These are phyloP conservation scores for Panonychus citri DNA, from an alignment of 1,140 invertebrate genomes.

Conservation along the genomic window DNA sequence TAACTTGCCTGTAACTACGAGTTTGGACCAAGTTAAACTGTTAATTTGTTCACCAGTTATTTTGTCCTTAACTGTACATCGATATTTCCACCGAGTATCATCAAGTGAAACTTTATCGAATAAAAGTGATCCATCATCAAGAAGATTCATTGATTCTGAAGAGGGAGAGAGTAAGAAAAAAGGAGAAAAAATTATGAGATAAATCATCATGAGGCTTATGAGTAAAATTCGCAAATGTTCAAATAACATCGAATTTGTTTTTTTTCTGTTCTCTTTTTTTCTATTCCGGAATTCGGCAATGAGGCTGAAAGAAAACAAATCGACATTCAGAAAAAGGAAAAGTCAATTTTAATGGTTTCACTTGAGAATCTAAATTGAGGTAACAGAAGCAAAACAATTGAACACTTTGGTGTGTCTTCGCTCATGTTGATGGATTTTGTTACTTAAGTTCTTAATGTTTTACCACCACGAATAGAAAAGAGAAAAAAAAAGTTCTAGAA, in stretches of 20 bases:
- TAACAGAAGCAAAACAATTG: too few species aligned
- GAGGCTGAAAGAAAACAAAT: too few species aligned
- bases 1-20: slow-evolving; percentile 36
- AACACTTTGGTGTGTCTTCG: background rate
- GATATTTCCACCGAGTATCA: slow-evolving; percentile 29
- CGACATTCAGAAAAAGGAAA: background rate
- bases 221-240: too few species aligned
- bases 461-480: background rate
- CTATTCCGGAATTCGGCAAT: too few species aligned
- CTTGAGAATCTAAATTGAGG: too few species aligned
- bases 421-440: background rate
- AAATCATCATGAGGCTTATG: too few species aligned
- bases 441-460: background rate
- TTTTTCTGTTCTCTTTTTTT: too few species aligned
- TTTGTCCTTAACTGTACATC: slow-evolving; percentile 76
- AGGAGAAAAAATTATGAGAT: background rate
- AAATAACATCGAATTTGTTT: too few species aligned
- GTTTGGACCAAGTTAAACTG: slow-evolving; percentile 69
- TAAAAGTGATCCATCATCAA: slow-evolving; percentile 9
- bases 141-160: slow-evolving; percentile 9
- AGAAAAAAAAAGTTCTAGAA: background rate
- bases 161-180: background rate
- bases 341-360: background rate
- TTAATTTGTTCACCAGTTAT: slow-evolving; percentile 74
- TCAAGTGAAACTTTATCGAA: slow-evolving; percentile 7